Base-by-base conservation (phyloP, 1,140 invertebrate species). In the Aphelinus certus region DNA sequence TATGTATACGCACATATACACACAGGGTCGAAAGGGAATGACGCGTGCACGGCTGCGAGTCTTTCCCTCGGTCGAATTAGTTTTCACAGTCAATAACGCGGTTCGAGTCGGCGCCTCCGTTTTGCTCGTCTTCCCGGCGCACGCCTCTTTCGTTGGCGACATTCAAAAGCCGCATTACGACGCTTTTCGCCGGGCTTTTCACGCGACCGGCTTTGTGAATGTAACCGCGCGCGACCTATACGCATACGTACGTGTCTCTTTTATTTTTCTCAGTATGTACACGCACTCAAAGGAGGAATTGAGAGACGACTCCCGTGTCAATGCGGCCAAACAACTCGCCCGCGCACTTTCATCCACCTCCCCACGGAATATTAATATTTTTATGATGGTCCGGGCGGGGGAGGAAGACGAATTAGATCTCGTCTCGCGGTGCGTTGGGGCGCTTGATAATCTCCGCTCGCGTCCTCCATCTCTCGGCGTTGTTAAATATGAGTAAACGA, bases 131-230 rank as follows among this genome's bases (percentile, higher is more conserved):
- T 73, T 53, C 48, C 42, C 63, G 51, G 4, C 51, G 51, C 62
- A 51, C n/a, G 57, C 66, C 42, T 43, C 49, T 43, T 7, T 57
- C 7, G 3, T 47, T 1, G 69, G 10, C 9, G 57, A 26, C 26
- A 58, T 67, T 67, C 64, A 58, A 67, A 61, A 73, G 64, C 49
- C 65, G 71, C 64, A 73, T 73, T 73, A 73, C 64, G 64, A 5
- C 49, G 49, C 56, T 55, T 67, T 67, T 53, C 51, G 64, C 51
- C 9, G 61, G 61, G 71, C 64, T 61, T 61, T 73, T 67, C 63
- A 67, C 9, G 49, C 3, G 45, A 45, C 46, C 9, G 46, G 71
- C 53, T 72, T 65, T 72, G 62, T 45, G 71, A 65, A 56, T 45
- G 26, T 26, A 72, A 58, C 46, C 26, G 47, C 51, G 60, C 46